Conservation (phyloP, 1,140 invertebrate genomes). For the Saxidomus purpurata region DNA sequence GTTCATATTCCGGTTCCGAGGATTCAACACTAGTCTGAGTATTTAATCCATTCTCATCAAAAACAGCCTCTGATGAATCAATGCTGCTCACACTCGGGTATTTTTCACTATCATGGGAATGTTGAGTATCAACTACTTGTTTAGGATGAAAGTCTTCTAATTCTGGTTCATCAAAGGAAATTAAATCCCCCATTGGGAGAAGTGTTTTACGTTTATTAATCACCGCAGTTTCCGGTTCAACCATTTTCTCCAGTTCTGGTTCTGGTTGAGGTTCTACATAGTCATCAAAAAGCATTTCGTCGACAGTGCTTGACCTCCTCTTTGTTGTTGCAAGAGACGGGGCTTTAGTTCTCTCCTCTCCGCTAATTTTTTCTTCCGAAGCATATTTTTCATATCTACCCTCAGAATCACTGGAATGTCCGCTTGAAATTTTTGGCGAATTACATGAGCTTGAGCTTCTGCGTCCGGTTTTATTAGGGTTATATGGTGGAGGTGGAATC, state of each 20-base stretch:
- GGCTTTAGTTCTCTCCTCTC: constrained; percentile 67
- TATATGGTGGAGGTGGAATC: constrained; percentile 63
- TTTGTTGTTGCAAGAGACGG: constrained; percentile 77
- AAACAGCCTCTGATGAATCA: constrained; percentile 70
- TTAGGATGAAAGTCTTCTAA: constrained; percentile 58
- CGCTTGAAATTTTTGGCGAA: constrained; percentile 46
- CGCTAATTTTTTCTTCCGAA: constrained; percentile 3
- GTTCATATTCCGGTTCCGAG: constrained; percentile 87
- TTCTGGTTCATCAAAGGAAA: constrained; percentile 82
- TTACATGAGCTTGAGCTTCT: constrained; percentile 50
- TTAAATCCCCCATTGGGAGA: constrained; percentile 79
- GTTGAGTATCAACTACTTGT: constrained; percentile 7
- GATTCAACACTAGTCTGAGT: constrained; percentile 88
- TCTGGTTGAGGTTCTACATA: constrained; percentile 76
- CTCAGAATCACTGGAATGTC: constrained; percentile 64
- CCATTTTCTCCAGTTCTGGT: constrained; percentile 57
- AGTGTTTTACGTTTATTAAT: constrained; percentile 71
- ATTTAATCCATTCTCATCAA: constrained; percentile 61
- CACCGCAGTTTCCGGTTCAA: constrained; percentile 13
- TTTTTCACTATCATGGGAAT: neutral
- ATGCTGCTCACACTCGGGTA: constrained; percentile 68
- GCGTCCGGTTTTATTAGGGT: constrained; percentile 58
- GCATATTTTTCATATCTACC: constrained; percentile 42
- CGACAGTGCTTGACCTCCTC: constrained; percentile 82
- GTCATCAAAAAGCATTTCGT: constrained; percentile 85